Base-by-base conservation (phyloP, 2,113 vertebrate species). In the Lepus timidus region DNA sequence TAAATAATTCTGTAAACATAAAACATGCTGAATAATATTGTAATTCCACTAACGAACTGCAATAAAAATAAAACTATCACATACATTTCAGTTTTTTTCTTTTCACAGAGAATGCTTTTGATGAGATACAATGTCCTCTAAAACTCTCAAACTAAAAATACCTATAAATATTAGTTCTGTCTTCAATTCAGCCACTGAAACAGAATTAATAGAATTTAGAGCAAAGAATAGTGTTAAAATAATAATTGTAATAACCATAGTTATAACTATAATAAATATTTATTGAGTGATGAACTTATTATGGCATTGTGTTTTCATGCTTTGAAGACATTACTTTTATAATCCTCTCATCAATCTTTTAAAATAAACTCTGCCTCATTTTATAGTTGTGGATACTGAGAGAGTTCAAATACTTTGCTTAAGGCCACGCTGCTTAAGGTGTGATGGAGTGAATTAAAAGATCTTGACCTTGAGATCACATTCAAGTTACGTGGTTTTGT, bases 1-100 rank as follows among this genome's bases (percentile, higher is more conserved):
- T 96, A 96, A 98, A 97, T 97, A 98, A 98, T 95, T 97, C 90
- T 89, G 82, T 96, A 97, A 91, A 82, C 96, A 94, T 23, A 64
- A 73, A 97, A 88, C 96, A 96, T 96, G 86, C 90, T 88, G 94
- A 93, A 96, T 97, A 97, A 96, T 94, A 96, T 93, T 96, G 95
- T 91, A 96, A 96, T 95, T 94, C 90, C 96, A 96, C 91, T 95
- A 97, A 97, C 95, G 88, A 94, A 90, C 64, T 85, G 79, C 65
- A 96, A 90, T 83, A 96, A 97, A 97, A 92, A 83, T 93, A 95
- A 97, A 83, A 65, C 85, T 58, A 91, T 51, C 94, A 33, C 65
- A 97, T 33, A 74, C 9, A 93, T 84, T 95, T 65, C 75, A 93
- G 52, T 95, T 3, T 85, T 94, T 88, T 93, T 3, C 73, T 75